A percentile compares a stretch with the other conserved stretches of the same genome.
These are phyloP conservation scores for Liasis olivaceus DNA, from an alignment of 2,797 vertebrate genomes.

Conservation along the genomic window DNA sequence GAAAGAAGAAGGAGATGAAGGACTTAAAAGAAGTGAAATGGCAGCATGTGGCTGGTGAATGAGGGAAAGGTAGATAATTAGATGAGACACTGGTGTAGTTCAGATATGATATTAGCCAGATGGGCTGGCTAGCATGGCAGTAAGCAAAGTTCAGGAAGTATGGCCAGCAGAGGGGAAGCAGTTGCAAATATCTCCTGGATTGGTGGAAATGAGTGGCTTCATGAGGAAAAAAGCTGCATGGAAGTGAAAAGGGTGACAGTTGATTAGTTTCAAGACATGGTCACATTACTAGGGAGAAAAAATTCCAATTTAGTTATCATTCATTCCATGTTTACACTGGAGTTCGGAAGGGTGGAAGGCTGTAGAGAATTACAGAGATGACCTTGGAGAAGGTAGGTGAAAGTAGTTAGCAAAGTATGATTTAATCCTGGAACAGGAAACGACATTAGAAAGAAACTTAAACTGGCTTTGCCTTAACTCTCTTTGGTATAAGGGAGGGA, in stretches of 20 bases:
- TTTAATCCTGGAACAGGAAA: neutral
- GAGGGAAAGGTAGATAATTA: neutral
- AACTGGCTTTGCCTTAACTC: neutral
- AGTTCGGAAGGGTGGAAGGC: neutral
- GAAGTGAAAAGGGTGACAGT: neutral
- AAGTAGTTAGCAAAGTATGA: neutral
- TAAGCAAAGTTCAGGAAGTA: neutral
- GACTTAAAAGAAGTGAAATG: neutral
- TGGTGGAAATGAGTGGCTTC: neutral
- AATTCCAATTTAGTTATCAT: neutral
- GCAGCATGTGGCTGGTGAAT: neutral
- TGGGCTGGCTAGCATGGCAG: neutral
- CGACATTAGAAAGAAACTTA: neutral
- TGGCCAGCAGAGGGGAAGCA: neutral
- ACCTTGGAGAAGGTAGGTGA: neutral
- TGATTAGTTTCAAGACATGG: neutral
- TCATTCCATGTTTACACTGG: conserved; percentile 29
- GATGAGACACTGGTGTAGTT: neutral
- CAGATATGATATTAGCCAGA: neutral
- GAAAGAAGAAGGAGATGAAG: neutral
- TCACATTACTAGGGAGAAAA: neutral
- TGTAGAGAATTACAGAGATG: neutral
- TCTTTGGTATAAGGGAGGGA: neutral
- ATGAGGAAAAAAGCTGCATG: neutral
- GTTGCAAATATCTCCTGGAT: neutral